Evolutionary conservation across 2,113 vertebrate species (phyloP).

Genomic region (Grammomys surdaster): DNA sequence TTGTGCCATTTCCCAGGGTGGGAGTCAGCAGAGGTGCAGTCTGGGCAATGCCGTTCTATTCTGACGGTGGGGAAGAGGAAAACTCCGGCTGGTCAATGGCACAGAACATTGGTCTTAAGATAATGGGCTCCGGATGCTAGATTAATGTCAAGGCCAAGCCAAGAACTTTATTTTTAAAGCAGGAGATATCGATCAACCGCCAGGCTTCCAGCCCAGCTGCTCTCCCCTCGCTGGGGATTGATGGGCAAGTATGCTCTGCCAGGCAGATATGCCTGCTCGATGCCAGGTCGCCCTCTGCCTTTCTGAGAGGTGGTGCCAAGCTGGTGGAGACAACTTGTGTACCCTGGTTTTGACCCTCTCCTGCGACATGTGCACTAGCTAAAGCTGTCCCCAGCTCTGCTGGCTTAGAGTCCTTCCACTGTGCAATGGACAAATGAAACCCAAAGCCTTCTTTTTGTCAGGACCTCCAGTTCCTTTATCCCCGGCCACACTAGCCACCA

Average conservation of each 20-base stretch:
- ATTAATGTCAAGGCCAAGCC: slow-evolving; percentile 70
- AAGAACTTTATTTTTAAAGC: slow-evolving; percentile 81
- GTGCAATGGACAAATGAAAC: slow-evolving; percentile 6
- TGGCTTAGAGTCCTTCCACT: neutral
- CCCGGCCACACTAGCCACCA: neutral
- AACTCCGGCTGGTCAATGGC: slow-evolving; percentile 73
- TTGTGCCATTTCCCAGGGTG: neutral
- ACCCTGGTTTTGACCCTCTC: slow-evolving; percentile 22
- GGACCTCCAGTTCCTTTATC: slow-evolving; percentile 21
- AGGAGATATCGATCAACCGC: slow-evolving; percentile 73
- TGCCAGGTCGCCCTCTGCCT: slow-evolving; percentile 9
- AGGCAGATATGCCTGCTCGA: neutral
- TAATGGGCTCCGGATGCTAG: slow-evolving; percentile 74
- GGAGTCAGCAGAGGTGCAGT: slow-evolving; percentile 71
- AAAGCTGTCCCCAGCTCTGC: neutral
- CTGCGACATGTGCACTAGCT: neutral
- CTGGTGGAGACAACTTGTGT: neutral
- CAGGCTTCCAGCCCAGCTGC: slow-evolving; percentile 72
- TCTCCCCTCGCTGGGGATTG: slow-evolving; percentile 73
- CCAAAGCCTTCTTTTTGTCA: slow-evolving; percentile 37
- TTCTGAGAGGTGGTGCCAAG: fast-evolving
- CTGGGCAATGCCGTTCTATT: slow-evolving; percentile 76
- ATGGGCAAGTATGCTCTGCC: slow-evolving; percentile 47
- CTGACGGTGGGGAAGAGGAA: slow-evolving; percentile 68
- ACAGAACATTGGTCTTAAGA: slow-evolving; percentile 71